phyloP scores from a whole-genome alignment of 2,888 invertebrate genomes.

The Torymus aiolomorphi region DNA sequence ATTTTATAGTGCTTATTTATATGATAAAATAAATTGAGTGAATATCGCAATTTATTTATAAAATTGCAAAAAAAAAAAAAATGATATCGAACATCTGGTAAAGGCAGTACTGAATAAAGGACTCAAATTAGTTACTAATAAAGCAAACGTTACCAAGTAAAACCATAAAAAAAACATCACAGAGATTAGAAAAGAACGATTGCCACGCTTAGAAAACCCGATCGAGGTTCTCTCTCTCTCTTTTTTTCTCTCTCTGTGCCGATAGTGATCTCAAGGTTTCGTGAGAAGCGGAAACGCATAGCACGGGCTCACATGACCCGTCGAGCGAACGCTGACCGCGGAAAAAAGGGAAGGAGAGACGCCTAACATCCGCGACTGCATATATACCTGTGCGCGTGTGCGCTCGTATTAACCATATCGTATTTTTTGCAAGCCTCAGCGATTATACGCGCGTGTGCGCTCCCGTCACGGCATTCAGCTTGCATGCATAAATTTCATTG shows the following conservation, averaged over 20 bases:
- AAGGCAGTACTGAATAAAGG: no score
- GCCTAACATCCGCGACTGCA: slow-evolving; percentile 16
- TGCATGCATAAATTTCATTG: slow-evolving; percentile 65
- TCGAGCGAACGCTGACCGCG: not conserved
- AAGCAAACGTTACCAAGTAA: not conserved
- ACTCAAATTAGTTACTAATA: no score
- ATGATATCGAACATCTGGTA: no score
- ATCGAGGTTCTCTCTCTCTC: not conserved
- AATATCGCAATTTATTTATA: no score
- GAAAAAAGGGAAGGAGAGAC: slow-evolving; percentile 30
- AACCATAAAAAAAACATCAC: slow-evolving; percentile 1
- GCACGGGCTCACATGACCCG: slow-evolving; percentile 3
- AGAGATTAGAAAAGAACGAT: slow-evolving; percentile 26
- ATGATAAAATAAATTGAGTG: no score
- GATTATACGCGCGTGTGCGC: slow-evolving; percentile 34
- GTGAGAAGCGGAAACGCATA: slow-evolving; percentile 52
- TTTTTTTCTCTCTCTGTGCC: not conserved
- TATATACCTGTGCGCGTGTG: no score
- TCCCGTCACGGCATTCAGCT: slow-evolving; percentile 57
- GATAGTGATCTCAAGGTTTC: slow-evolving; percentile 51
- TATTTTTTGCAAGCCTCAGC: slow-evolving; percentile 36
- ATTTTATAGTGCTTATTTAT: no score
- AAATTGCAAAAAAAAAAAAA: no score
- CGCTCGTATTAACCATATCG: no score
- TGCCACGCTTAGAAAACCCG: slow-evolving; percentile 18